Percentiles rank a stretch among this genome's conserved stretches.
phyloP scores from a whole-genome alignment of 2,888 invertebrate genomes.

The Matsumyia berberina region DNA sequence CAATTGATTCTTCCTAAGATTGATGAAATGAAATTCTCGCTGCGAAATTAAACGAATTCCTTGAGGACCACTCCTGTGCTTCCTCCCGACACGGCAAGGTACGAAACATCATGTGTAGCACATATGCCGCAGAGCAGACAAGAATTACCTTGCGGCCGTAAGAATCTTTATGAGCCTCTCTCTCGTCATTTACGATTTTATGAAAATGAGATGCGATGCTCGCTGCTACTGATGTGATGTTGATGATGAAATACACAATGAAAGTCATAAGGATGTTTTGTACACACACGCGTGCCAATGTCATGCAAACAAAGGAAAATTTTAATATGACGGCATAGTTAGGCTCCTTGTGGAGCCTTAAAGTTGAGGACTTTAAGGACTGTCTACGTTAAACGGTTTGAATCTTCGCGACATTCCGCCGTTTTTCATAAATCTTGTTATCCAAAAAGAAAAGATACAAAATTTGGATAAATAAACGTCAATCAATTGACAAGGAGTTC shows the following conservation, averaged over 20 bases:
- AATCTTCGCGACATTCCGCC: neutral
- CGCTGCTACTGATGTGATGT: constrained; percentile 46
- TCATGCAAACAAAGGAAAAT: constrained; percentile 26
- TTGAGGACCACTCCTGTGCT: constrained; percentile 55
- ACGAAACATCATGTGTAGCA: constrained; percentile 37
- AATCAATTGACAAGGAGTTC: constrained; percentile 54
- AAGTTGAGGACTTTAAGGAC: neutral
- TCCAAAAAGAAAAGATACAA: constrained; percentile 28
- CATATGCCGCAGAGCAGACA: constrained; percentile 44
- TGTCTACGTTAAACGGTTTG: neutral
- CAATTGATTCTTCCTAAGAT: constrained; percentile 71
- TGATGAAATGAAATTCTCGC: constrained; percentile 60
- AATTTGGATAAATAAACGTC: constrained; percentile 67
- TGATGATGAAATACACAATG: constrained; percentile 53
- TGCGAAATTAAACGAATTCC: constrained; percentile 72
- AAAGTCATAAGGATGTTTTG: constrained; percentile 25
- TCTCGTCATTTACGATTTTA: constrained; percentile 61
- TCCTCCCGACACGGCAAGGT: constrained; percentile 35
- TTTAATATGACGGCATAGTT: constrained; percentile 2
- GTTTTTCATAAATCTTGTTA: constrained; percentile 25
- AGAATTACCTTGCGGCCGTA: constrained; percentile 53
- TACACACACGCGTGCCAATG: neutral
- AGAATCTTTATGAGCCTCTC: constrained; percentile 45
- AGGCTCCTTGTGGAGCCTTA: neutral
- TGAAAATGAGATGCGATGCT: constrained; percentile 55